phyloP scores from a whole-genome alignment of 2,888 invertebrate species.

The Coelopa pilipes region DNA sequence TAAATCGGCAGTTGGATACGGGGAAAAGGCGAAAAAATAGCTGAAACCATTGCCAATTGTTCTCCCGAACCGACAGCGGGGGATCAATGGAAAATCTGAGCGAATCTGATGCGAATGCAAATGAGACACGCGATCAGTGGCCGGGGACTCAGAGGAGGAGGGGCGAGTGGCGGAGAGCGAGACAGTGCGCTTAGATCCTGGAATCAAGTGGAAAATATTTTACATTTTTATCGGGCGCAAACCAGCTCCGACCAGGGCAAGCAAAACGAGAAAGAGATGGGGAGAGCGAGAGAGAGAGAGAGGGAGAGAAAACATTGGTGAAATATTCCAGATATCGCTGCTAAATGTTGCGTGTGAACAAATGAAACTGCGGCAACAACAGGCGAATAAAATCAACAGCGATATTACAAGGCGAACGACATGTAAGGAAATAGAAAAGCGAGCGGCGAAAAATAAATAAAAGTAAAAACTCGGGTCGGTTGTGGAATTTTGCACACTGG shows the following conservation, averaged over 20 bases:
- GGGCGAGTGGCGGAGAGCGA: too few species aligned
- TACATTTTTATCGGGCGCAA: neutral
- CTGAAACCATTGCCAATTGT: too few species aligned
- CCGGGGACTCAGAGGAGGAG: too few species aligned
- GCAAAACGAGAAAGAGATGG: neutral
- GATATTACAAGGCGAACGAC: too few species aligned
- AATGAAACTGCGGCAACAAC: neutral
- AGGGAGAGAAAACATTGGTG: neutral
- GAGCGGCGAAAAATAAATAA: neutral
- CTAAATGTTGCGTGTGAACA: slow-evolving; percentile 1
- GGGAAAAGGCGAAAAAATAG: too few species aligned
- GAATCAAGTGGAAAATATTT: neutral
- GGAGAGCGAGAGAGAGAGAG: neutral
- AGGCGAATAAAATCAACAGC: neutral
- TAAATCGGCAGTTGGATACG: too few species aligned
- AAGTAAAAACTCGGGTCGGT: neutral
- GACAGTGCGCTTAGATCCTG: too few species aligned
- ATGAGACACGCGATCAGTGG: too few species aligned
- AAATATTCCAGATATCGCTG: neutral
- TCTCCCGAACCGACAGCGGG: too few species aligned
- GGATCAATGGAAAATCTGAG: too few species aligned
- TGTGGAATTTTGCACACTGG: slow-evolving; percentile 8
- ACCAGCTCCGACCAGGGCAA: neutral
- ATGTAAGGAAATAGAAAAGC: neutral
- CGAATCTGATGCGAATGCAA: too few species aligned